Base-by-base conservation (phyloP, 92 coral and sea anemone genomes). In the Actinostola sp. region DNA sequence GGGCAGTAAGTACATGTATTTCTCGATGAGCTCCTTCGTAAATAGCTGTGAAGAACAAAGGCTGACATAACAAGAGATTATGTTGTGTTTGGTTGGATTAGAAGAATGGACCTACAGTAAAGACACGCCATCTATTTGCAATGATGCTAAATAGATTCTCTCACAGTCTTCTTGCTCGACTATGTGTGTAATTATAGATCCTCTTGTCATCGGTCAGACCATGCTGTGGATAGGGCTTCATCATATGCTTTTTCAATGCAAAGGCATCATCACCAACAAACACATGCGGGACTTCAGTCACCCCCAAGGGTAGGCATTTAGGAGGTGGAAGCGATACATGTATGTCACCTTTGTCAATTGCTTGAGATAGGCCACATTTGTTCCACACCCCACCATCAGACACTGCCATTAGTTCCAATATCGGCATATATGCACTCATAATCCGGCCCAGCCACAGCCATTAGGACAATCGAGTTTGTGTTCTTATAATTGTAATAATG, bases 301-400 rank as follows among this genome's bases (percentile, higher is more conserved):
- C 51, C 14, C 83, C 83, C 57, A 17, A 56, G 26, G 88, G 83
- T 36, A 76, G 67, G 77, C 82, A 70, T 41, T 29, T 60, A 9
- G 80, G 75, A 35, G 79, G 74, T 9, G 88, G 79, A 51, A 77
- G 80, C 50, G 61, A 61, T 45, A 84, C 58, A 36, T n/a, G n/a
- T n/a, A n/a, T n/a, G n/a, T 55, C 42, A 10, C 63, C 76, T 50
- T 84, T 63, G 27, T 83, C 78, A 70, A 76, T 77, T 59, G 72
- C 62, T 49, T 68, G 52, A 12, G 88, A 36, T 28, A 83, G 51
- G 50, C 84, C 60, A 59, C 84, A 83, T 68, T 83, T 83, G 63
- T 77, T 83, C 84, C 84, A 77, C 6, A 83, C 89, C 25, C 84
- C 84, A 7, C 84, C 80, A 64, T 84, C 89, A 69, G 2, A 82